These are phyloP conservation scores for Ifrita kowaldi DNA, from an alignment of 2,113 vertebrate species.

Conservation along the genomic window DNA sequence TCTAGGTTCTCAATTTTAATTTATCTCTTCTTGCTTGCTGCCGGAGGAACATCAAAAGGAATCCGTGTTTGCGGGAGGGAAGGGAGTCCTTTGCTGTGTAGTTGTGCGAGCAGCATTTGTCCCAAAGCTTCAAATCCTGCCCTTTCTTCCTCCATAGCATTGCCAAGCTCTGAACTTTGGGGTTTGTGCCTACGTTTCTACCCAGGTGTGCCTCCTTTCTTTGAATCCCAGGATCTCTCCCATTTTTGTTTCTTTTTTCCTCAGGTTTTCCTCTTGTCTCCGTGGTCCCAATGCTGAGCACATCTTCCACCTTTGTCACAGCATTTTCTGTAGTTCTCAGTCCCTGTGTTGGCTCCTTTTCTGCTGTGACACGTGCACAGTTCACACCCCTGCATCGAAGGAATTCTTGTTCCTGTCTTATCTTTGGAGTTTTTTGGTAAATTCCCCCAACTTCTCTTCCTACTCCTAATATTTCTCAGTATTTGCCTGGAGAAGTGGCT, in stretches of 20 bases:
- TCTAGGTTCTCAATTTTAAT: slow-evolving; percentile 54
- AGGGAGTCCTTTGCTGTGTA: neutral
- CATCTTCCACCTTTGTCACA: neutral
- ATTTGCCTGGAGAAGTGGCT: neutral
- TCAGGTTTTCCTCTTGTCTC: neutral
- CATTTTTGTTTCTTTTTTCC: neutral
- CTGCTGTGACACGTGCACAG: accelerated
- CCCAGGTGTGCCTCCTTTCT: neutral
- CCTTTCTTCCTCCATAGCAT: neutral
- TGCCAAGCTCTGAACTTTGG: neutral
- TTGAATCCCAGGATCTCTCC: neutral
- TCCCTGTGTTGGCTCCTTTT: neutral
- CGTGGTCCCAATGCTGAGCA: neutral
- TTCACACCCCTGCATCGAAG: neutral
- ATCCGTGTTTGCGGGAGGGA: neutral
- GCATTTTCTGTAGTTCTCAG: neutral
- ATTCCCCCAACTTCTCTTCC: neutral
- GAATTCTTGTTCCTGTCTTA: neutral
- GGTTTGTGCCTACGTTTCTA: neutral
- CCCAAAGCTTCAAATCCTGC: neutral
- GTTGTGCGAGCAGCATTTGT: neutral
- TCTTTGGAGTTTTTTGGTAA: neutral
- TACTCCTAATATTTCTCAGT: accelerated
- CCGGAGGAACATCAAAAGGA: slow-evolving; percentile 44
- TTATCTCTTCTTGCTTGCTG: slow-evolving; percentile 49